A percentile compares a stretch with the other conserved stretches of the same genome.
Conservation (phyloP, 2,797 vertebrate species). For the Notoglanidium macrostoma region DNA sequence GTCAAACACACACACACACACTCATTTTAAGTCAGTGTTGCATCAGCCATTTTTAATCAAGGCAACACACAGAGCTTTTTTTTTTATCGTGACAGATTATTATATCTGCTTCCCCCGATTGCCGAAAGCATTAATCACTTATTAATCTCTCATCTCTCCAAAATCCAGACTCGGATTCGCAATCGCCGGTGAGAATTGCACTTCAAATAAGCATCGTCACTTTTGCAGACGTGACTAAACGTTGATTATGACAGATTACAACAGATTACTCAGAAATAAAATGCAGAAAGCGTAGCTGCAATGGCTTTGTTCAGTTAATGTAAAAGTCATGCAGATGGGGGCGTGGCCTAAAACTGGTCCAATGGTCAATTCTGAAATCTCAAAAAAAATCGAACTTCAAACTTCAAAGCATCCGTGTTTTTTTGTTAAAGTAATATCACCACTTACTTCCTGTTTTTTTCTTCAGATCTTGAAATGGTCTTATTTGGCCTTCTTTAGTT, state of each 20-base stretch:
- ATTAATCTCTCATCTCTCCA: slow-evolving; percentile 15
- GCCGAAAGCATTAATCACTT: slow-evolving; percentile 7
- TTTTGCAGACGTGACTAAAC: not conserved
- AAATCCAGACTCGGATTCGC: not conserved
- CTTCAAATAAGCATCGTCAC: not conserved
- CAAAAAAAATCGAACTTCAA: not conserved
- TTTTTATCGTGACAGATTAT: not conserved
- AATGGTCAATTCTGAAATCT: not conserved
- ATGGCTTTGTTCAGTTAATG: not conserved
- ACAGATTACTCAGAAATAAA: not conserved
- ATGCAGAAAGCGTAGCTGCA: not conserved
- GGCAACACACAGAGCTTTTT: not conserved
- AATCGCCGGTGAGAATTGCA: not conserved
- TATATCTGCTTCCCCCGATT: not conserved
- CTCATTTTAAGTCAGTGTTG: slow-evolving; percentile 21
- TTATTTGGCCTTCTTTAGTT: not conserved
- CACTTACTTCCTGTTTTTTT: not conserved
- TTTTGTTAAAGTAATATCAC: not conserved
- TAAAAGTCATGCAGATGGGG: not conserved
- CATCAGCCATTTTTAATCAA: slow-evolving; percentile 19
- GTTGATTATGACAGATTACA: not conserved
- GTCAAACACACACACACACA: too few relatives aligned
- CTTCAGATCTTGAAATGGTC: not conserved
- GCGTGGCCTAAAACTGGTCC: not conserved
- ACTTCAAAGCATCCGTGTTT: not conserved